Conservation (phyloP, 2,888 invertebrate species). For the Standfussiana lucernea region DNA sequence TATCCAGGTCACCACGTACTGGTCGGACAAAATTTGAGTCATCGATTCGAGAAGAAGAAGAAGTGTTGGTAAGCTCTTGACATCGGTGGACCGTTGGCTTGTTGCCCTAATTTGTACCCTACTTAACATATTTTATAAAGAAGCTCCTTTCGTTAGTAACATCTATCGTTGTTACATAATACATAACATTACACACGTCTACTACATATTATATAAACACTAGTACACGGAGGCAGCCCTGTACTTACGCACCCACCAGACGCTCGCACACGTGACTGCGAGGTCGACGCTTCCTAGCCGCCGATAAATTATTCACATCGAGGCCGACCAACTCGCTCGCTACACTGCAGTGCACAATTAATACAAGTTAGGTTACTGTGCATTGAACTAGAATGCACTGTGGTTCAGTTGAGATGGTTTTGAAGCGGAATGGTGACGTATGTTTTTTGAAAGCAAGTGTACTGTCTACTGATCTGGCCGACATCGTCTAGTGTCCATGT, state of each 20-base stretch:
- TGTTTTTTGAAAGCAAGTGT: slow-evolving; percentile 4
- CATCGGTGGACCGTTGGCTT: neutral
- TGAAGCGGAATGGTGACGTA: too few relatives aligned
- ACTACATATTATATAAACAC: neutral
- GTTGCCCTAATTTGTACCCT: neutral
- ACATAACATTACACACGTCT: neutral
- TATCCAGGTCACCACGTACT: too few relatives aligned
- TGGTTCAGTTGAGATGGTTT: neutral
- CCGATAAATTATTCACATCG: slow-evolving; percentile 54
- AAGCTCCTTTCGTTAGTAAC: neutral
- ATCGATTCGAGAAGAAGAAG: neutral
- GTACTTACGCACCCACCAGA: slow-evolving; percentile 36
- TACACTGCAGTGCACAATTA: slow-evolving; percentile 42
- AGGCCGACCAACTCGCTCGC: slow-evolving; percentile 54
- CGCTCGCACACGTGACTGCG: slow-evolving; percentile 62
- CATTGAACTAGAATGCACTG: slow-evolving; percentile 20
- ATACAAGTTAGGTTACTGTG: slow-evolving; percentile 8
- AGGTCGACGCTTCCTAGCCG: slow-evolving; percentile 68
- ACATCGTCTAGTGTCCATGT: neutral
- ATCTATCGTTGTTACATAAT: slow-evolving; percentile 2
- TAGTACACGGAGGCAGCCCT: slow-evolving; percentile 44
- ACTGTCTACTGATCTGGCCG: neutral
- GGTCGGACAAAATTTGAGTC: neutral
- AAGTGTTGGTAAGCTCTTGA: neutral
- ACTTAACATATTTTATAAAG: neutral